Conservation (phyloP, 2,797 vertebrate genomes). For the Myiotriccus ornatus region DNA sequence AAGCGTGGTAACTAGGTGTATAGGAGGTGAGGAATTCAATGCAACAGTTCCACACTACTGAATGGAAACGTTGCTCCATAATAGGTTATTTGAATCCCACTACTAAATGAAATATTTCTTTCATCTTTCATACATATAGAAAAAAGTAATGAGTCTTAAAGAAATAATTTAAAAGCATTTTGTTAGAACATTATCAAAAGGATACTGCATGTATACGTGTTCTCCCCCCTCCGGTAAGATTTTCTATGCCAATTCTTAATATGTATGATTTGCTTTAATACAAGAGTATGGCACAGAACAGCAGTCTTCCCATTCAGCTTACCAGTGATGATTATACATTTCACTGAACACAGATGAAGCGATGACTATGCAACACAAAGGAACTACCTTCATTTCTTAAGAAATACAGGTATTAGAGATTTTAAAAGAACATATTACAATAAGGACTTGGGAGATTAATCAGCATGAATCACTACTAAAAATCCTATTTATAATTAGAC, state of each 20-base stretch:
- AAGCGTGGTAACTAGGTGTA: neutral
- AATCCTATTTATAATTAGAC: neutral
- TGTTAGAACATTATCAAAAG: neutral
- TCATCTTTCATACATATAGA: neutral
- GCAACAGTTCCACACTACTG: neutral
- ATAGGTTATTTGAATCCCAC: neutral
- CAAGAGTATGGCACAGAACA: neutral
- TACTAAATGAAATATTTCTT: neutral
- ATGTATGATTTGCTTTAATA: neutral
- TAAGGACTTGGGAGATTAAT: neutral
- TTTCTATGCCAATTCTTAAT: neutral
- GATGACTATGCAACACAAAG: neutral
- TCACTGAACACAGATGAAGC: neutral
- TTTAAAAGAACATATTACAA: neutral
- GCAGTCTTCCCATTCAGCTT: neutral
- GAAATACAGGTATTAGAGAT: neutral
- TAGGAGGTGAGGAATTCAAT: neutral
- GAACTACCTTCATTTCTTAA: neutral
- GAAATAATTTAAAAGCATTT: neutral
- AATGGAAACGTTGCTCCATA: neutral
- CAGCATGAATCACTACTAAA: neutral
- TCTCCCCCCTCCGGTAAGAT: neutral
- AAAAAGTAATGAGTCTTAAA: neutral
- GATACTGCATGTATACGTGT: fast-evolving
- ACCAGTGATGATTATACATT: neutral